Evolutionary conservation across 92 coral and sea anemone species (phyloP), one percentile per base, ranked within the genome.

Genomic region (Epizoanthus fatuus): DNA sequence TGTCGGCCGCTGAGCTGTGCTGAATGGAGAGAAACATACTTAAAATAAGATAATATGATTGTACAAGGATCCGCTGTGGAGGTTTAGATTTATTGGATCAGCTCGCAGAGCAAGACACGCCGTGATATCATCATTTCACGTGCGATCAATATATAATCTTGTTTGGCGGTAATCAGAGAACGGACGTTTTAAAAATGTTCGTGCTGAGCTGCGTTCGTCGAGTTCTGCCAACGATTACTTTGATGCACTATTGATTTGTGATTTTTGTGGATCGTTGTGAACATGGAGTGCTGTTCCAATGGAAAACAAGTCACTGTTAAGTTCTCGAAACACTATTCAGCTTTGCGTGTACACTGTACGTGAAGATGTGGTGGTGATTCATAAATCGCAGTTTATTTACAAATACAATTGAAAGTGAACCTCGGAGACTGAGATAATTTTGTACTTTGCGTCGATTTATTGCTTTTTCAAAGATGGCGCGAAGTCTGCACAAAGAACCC

Each of bases 401-500:
- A 66, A 14, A 62, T 20, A 37, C 29, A 37, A 20, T 7, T 66
- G 29, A 17, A 64, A 37, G 44, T 13, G 63, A 12, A 66, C 49
- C n/a, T 5, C 17, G 0, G 19, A 35, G 20, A 2, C 47, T 13
- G 37, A 62, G 22, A 62, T 16, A n/a, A n/a, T n/a, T n/a, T 20
- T 62, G 8, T 49, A 8, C 53, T 49, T 69, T 70, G 2, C 14
- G 15, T 25, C 15, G 17, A 13, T 66, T 37, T 16, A 17, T 66
- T 66, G 14, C 76, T 44, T 54, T 2, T 11, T 1, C 8, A 71
- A 47, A 12, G 9, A 68, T 55, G 83, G 68, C 67, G 32, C 64
- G 62, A 83, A 67, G 66, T n/a, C 17, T 77, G 40, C 69, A 77
- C 17, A 59, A 14, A 77, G 90, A 95, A 2, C 60, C 79, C 3